Base-by-base conservation (phyloP, 1,140 invertebrate species). In the Leptopilina boulardi region DNA sequence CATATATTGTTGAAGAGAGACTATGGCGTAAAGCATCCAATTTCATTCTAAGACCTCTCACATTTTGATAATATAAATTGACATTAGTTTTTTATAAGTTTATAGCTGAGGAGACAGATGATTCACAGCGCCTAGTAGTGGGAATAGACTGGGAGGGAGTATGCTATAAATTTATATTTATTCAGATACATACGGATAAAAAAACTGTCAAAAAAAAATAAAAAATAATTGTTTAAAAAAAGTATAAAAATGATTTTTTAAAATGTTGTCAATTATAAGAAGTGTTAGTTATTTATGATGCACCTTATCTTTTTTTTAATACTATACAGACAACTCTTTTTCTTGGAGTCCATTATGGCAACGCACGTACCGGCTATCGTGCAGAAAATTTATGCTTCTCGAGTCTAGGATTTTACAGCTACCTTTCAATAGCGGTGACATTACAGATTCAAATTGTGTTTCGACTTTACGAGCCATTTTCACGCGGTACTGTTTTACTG, bases 381-480 rank as follows among this genome's bases (percentile, higher is more conserved):
- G 26, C 26, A 15, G 19, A 15, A 59, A 74, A 8, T 74, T 74
- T 74, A 74, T 74, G 47, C 11, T 19, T 10, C 26, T 54, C 2
- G 13, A 3, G 54, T 30, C 51, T 30, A 66, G 59, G 26, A n/a
- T 83, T 84, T 85, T 85, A 84, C 77, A 70, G 76, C 77, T 34
- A 81, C 75, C 85, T 86, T 86, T 83, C 85, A 86, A 86, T 86
- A 84, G 76, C 73, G 75, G 71, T 59, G 71, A 77, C 78, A 78
- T 84, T 86, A 80, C 82, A 76, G 80, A 86, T 86, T 86, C 83
- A 86, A 86, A 86, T 86, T 86, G 82, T 84, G 80, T 85, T 71
- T 56, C 79, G 41, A 76, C 76, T 86, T 86, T 86, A 86, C 85
- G 85, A 84, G 81, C 80, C 59, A 79, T 83, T 85, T 83, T 82